Evolutionary conservation across 2,797 vertebrate species (phyloP), one percentile per base, ranked within the genome.

Genomic region (Leontopithecus rosalia): DNA sequence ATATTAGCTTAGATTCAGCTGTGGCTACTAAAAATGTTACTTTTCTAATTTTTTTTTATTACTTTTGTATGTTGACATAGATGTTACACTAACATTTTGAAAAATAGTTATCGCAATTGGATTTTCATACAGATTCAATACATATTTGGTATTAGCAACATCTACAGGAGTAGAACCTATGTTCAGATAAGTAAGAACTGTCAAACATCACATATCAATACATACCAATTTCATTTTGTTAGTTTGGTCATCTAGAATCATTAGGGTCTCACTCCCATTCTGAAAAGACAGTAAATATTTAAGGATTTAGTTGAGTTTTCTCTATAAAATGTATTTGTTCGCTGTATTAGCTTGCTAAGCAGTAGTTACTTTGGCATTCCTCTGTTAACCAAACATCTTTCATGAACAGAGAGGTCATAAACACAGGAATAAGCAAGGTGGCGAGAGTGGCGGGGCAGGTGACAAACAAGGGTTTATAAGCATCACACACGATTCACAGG

Each of bases 241-340:
- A 76, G 64, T 97, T 96, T 98, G 98, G 64, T 98, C 98, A 46
- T 98, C 98, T 95, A 98, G 89, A 97, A 88, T 98, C 93, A 99
- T 97, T 91, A 98, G 90, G 80, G 98, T 79, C 95, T 99, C 98
- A 0, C 92, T 98, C 88, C 99, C 99, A 98, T 99, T 99, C 99
- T 99, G 98, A 84, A 98, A 98, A 64, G 86, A 96, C 41, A 57
- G 86, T 15, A 95, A 94, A 88, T 90, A 80, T 80, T 93, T 90
- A 76, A 96, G 55, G 7, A 15, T 77, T 93, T 82, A 64, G 8
- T 39, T 89, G 46, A 67, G 17, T 88, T 75, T 85, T 72, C 19
- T 19, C 36, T 43, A 20, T 4, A 88, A n/a, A 39, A 75, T 82
- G 75, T 75, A 43, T 43, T 82, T 93, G 79, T 50, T 75, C 88